These are phyloP conservation scores for Scatophagus argus DNA, from an alignment of 2,113 vertebrate species.

Conservation along the genomic window DNA sequence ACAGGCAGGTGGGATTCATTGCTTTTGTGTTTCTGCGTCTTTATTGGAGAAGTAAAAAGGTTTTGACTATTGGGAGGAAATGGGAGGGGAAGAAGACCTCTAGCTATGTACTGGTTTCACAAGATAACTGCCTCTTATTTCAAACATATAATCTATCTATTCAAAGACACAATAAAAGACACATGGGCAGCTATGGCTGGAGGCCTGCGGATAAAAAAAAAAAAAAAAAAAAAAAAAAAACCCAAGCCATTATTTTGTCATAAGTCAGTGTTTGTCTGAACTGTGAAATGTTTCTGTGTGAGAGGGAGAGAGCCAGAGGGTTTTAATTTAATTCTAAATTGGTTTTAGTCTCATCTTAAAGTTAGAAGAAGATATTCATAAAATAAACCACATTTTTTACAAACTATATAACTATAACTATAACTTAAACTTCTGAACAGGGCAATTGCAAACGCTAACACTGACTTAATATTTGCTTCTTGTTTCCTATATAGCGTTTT, in stretches of 20 bases:
- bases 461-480: not conserved
- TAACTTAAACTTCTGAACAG: not conserved
- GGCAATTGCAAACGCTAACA: not conserved
- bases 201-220: conserved; percentile 20
- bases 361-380: not conserved
- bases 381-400: not conserved
- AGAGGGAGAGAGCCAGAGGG: not conserved
- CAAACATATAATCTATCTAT: conserved; percentile 34
- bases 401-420: too few species aligned
- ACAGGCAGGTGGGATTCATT: conserved; percentile 59
- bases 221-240: too few species aligned
- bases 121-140: conserved; percentile 32
- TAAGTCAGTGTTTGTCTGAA: conserved; percentile 36
- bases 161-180: conserved; percentile 46
- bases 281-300: not conserved
- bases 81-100: conserved; percentile 51
- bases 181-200: conserved; percentile 16
- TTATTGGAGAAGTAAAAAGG: conserved; percentile 41
- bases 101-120: conserved; percentile 42
- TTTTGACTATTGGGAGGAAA: conserved; percentile 38
- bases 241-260: conserved; percentile 12
- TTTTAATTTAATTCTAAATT: not conserved
- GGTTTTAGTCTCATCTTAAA: not conserved
- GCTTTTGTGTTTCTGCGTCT: conserved; percentile 40
- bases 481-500: not conserved